These are phyloP conservation scores for Sander lucioperca DNA, from an alignment of 2,113 vertebrate species.

Conservation along the genomic window DNA sequence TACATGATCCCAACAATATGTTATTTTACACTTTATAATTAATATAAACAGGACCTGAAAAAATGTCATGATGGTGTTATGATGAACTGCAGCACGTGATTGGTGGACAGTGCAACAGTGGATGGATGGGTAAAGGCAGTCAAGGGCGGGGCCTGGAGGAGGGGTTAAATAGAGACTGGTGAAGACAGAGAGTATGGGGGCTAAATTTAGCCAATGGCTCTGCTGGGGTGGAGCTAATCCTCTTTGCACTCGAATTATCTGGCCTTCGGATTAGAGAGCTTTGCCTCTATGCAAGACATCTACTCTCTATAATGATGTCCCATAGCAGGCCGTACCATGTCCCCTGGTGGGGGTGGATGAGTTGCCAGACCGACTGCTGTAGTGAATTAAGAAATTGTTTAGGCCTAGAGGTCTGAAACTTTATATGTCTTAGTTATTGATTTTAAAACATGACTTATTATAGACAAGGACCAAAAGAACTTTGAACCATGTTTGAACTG, in stretches of 20 bases:
- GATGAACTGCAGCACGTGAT: conserved; percentile 31
- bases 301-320: conserved; percentile 83
- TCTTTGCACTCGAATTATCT: conserved; percentile 92
- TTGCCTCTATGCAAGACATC: conserved; percentile 85
- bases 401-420: no score
- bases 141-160: conserved; percentile 53
- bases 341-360: conserved; percentile 14
- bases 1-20: background rate
- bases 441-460: no score
- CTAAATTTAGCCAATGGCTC: conserved; percentile 92
- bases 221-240: conserved; percentile 92
- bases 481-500: no score
- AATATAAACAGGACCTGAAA: background rate
- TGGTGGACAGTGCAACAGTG: conserved; percentile 38
- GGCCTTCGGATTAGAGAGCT: conserved; percentile 90
- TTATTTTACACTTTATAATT: conserved; percentile 12
- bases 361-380: background rate
- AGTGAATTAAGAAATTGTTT: conserved; percentile 2
- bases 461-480: no score
- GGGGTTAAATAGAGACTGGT: conserved; percentile 70
- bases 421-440: no score
- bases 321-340: conserved; percentile 71
- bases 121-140: conserved; percentile 37
- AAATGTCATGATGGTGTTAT: conserved; percentile 32
- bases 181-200: conserved; percentile 75